Percentiles rank a stretch among this genome's conserved stretches.
These are phyloP conservation scores for Istiophorus platypterus DNA, from an alignment of 2,113 vertebrate genomes.

Conservation along the genomic window DNA sequence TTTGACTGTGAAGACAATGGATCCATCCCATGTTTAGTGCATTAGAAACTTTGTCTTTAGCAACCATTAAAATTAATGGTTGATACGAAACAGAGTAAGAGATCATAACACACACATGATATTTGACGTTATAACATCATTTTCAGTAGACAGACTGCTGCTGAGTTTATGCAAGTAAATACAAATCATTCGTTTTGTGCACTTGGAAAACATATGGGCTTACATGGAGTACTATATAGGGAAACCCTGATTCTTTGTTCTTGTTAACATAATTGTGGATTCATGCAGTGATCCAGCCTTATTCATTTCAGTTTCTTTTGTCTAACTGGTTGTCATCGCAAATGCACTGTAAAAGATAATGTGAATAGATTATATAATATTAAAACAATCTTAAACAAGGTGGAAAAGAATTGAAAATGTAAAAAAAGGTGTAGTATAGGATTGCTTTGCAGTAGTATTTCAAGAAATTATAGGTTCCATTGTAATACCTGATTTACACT, in stretches of 20 bases:
- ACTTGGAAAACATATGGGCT: conserved; percentile 50
- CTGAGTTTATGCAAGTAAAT: conserved; percentile 79
- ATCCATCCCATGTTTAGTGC: conserved; percentile 60
- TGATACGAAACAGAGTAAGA: conserved; percentile 34
- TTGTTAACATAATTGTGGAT: conserved; percentile 59
- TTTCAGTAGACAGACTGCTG: conserved; percentile 61
- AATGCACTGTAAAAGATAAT: conserved; percentile 71
- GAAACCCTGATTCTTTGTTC: conserved; percentile 60
- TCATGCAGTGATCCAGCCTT: conserved; percentile 73
- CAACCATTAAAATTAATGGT: conserved; percentile 29
- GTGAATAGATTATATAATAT: conserved; percentile 66
- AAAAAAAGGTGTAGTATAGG: conserved; percentile 39
- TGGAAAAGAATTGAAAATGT: conserved; percentile 57
- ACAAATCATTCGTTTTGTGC: conserved; percentile 64
- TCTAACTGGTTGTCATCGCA: conserved; percentile 55
- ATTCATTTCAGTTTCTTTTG: conserved; percentile 63
- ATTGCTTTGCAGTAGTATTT: conserved; percentile 49
- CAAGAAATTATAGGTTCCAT: conserved; percentile 39
- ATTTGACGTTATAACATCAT: conserved; percentile 45
- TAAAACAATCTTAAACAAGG: conserved; percentile 66
- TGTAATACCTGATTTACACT: conserved; percentile 60
- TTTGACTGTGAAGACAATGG: conserved; percentile 76
- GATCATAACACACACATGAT: conserved; percentile 32
- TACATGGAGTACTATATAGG: conserved; percentile 54
- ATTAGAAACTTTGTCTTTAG: conserved; percentile 53